These are phyloP conservation scores for Lytechinus variegatus DNA, from an alignment of 35 echinoderm and acorn worm species.

Conservation along the genomic window DNA sequence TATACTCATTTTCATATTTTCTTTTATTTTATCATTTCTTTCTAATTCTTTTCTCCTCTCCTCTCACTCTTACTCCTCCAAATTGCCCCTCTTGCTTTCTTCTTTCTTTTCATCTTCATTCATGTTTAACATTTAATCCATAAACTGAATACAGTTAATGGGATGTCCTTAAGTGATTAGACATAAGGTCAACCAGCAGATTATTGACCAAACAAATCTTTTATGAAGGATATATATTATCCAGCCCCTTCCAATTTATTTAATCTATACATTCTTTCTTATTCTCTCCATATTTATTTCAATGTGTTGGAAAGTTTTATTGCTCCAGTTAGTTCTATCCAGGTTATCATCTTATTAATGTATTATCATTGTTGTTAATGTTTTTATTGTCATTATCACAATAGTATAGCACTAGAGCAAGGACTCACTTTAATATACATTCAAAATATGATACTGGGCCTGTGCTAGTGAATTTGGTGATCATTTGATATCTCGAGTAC, in stretches of 20 bases:
- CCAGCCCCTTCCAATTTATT: not conserved
- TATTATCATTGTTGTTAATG: no score
- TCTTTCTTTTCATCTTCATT: not conserved
- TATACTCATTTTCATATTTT: not conserved
- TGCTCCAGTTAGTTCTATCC: no score
- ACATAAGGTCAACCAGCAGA: not conserved
- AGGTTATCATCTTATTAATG: no score
- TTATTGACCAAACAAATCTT: not conserved
- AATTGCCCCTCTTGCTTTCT: not conserved
- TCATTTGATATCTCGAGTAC: no score
- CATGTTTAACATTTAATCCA: not conserved
- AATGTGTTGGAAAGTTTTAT: no score
- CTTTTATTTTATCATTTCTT: not conserved
- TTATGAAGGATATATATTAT: not conserved
- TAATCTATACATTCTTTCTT: no score
- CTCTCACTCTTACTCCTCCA: not conserved
- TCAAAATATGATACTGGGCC: no score
- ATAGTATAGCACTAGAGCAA: no score
- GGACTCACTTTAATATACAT: no score
- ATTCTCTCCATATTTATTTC: not conserved
- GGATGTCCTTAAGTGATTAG: not conserved
- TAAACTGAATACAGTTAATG: not conserved
- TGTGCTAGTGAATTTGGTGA: no score
- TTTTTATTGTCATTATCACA: no score
- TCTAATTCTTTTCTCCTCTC: not conserved